Conservation (phyloP, 2,888 invertebrate species). For the Epistrophella euchroma region DNA sequence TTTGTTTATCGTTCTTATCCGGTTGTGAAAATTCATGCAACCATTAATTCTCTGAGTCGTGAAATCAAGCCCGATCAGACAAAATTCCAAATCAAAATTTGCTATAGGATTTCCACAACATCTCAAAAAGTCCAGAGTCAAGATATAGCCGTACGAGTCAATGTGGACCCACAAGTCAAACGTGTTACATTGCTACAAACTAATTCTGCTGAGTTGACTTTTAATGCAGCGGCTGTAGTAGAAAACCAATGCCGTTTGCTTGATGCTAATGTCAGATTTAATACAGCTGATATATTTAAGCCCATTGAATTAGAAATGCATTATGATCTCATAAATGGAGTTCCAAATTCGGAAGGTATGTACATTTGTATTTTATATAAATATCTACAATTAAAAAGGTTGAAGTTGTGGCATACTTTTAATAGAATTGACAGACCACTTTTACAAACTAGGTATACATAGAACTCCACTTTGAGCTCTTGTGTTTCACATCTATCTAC, state of each 20-base stretch:
- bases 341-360: constrained; percentile 80
- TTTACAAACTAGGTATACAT: too few relatives aligned
- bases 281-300: constrained; percentile 83
- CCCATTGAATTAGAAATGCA: constrained; percentile 83
- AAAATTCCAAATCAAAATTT: constrained; percentile 80
- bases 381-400: too few relatives aligned
- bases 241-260: constrained; percentile 80
- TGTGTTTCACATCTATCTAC: too few relatives aligned
- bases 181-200: constrained; percentile 80
- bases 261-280: constrained; percentile 81
- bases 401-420: too few relatives aligned
- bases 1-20: constrained; percentile 84
- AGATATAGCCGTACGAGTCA: constrained; percentile 80
- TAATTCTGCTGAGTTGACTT: constrained; percentile 79
- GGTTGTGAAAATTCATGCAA: constrained; percentile 82
- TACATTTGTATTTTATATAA: too few relatives aligned
- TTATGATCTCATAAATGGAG: constrained; percentile 80
- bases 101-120: constrained; percentile 80
- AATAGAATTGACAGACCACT: too few relatives aligned
- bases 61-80: constrained; percentile 83
- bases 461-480: too few relatives aligned
- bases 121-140: constrained; percentile 78
- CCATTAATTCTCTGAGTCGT: constrained; percentile 81
- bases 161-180: constrained; percentile 81
- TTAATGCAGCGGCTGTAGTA: constrained; percentile 79